Percentiles rank a stretch among this genome's conserved stretches.
Evolutionary conservation across 2,888 invertebrate species (phyloP).

Genomic region (Tyria jacobaeae): DNA sequence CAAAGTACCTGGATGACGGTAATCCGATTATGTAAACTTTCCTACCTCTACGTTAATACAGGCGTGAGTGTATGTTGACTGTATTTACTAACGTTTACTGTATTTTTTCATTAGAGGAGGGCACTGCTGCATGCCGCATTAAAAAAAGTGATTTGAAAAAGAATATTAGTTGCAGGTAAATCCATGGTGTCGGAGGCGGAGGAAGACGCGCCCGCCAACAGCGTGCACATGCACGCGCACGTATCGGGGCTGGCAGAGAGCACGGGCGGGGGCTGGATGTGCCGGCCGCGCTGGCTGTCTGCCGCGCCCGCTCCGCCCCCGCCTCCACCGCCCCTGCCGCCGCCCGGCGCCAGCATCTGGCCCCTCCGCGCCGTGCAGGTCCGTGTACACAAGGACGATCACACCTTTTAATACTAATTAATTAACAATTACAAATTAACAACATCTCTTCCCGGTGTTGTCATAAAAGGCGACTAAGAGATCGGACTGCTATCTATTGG

Average conservation of each 20-base stretch:
- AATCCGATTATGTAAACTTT: too few relatives aligned
- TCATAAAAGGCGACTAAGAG: too few relatives aligned
- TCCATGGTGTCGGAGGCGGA: conserved; percentile 36
- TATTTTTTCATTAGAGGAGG: neutral
- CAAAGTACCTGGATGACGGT: too few relatives aligned
- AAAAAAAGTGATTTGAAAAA: neutral
- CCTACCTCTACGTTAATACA: too few relatives aligned
- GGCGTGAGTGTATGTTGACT: neutral
- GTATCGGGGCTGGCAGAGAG: conserved; percentile 15
- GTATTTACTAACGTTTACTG: too few relatives aligned
- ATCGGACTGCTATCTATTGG: too few relatives aligned
- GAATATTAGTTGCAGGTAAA: conserved; percentile 52
- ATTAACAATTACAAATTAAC: too few relatives aligned
- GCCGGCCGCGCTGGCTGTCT: conserved; percentile 76
- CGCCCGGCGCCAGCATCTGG: conserved; percentile 53
- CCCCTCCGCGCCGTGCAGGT: conserved; percentile 73
- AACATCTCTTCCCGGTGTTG: too few relatives aligned
- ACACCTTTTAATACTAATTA: too few relatives aligned
- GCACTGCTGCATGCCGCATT: neutral
- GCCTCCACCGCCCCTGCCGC: conserved; percentile 37
- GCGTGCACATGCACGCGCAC: conserved; percentile 69
- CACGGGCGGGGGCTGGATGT: conserved; percentile 37
- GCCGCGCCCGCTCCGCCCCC: conserved; percentile 73
- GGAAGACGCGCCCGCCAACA: conserved; percentile 74
- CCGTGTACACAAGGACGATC: neutral